Percentiles rank a stretch among this genome's conserved stretches.
These are phyloP conservation scores for Ruditapes philippinarum DNA, from an alignment of 1,140 invertebrate genomes.

Conservation along the genomic window DNA sequence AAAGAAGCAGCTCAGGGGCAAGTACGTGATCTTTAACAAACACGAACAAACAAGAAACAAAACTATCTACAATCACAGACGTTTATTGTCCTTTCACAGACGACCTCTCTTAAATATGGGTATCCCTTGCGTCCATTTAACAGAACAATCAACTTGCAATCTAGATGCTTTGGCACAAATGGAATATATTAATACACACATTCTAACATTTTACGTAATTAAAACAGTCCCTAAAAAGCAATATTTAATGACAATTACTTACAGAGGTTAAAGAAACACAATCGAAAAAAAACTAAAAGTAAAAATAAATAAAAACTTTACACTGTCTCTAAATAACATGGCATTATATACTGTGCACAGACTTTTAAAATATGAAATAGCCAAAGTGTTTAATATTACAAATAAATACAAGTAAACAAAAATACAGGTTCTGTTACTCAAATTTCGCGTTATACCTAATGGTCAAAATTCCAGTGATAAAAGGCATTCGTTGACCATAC, in stretches of 20 bases:
- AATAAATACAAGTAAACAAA: neutral
- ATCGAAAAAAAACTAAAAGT: too few species aligned
- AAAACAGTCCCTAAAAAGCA: conserved; percentile 14
- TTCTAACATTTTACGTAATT: conserved; percentile 12
- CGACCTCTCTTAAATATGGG: conserved; percentile 39
- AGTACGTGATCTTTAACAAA: too few species aligned
- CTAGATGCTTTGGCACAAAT: conserved; percentile 43
- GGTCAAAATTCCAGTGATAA: neutral
- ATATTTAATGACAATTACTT: conserved; percentile 52
- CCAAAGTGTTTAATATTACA: neutral
- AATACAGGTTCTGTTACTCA: neutral
- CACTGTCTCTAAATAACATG: conserved; percentile 3
- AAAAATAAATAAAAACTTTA: neutral
- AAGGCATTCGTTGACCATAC: neutral
- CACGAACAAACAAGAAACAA: neutral
- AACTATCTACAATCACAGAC: conserved; percentile 38
- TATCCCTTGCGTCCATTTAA: conserved; percentile 36
- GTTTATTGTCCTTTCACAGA: conserved; percentile 49
- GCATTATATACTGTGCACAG: neutral
- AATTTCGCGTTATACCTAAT: neutral
- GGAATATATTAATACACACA: conserved; percentile 41
- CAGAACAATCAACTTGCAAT: conserved; percentile 28
- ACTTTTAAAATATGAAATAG: neutral
- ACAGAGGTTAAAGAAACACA: conserved; percentile 38
- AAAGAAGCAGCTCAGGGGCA: too few species aligned